phyloP scores from a whole-genome alignment of 2,888 invertebrate genomes.

The Drosophila basisetae region DNA sequence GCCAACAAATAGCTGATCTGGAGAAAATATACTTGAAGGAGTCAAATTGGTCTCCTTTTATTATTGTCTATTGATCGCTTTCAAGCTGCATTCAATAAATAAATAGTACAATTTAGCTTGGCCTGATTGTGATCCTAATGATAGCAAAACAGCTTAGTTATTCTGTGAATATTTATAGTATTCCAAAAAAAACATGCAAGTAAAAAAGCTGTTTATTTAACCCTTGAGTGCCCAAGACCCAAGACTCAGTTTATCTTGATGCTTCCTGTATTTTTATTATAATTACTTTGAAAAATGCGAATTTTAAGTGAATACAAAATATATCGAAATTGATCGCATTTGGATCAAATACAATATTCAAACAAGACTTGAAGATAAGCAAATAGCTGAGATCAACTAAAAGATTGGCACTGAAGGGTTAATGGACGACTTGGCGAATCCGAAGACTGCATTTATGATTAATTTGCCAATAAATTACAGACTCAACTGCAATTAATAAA shows the following conservation, averaged over 20 bases:
- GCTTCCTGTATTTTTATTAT: neutral
- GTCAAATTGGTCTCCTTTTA: neutral
- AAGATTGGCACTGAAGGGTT: neutral
- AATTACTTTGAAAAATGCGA: neutral
- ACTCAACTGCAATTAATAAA: neutral
- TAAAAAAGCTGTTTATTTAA: slow-evolving; percentile 5
- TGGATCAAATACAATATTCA: neutral
- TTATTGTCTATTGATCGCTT: neutral
- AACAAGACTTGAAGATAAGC: neutral
- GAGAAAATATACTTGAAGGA: neutral
- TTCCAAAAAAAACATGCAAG: neutral
- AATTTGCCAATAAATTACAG: neutral
- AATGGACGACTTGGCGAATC: neutral
- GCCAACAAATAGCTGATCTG: neutral
- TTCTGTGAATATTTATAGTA: neutral
- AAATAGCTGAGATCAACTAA: neutral
- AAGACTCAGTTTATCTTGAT: neutral
- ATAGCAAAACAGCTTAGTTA: neutral
- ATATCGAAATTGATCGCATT: neutral
- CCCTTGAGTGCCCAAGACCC: neutral
- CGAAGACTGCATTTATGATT: neutral
- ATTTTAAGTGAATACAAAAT: neutral
- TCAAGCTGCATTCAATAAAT: neutral
- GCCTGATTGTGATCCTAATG: neutral
- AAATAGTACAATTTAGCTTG: neutral